Base-by-base conservation (phyloP, 2,113 vertebrate genomes). In the Prochilodus magdalenae region DNA sequence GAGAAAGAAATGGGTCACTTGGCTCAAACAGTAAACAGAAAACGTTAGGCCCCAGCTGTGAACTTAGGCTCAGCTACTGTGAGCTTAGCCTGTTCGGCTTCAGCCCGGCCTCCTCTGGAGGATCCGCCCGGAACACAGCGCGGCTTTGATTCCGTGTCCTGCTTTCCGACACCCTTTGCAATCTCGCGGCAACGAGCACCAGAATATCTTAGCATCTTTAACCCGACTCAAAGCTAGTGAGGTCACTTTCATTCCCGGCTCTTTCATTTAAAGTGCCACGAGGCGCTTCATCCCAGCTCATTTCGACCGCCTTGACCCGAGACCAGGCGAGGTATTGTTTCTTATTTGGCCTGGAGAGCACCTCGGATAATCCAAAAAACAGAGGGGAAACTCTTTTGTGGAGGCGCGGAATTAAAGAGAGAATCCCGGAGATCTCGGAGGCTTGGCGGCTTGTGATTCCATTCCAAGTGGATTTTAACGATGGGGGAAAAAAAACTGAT, bases 1-100 rank as follows among this genome's bases (percentile, higher is more conserved):
- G n/a, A 40, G 36, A 49, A 49, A 57, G 78, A 83, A 87, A 77
- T 74, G 20, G 75, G 84, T 81, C 81, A 55, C 75, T 51, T 78
- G 77, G 75, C 75, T 81, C 69, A 75, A 78, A 72, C n/a, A 47
- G 36, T 30, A 77, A 80, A 80, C 69, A 74, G 24, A 51, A 29
- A 75, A 40, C 36, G 30, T 67, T 66, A 27, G 55, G 77, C 73
- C 79, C 80, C 79, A 82, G 79, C 83, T 74, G 77, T 72, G 66
- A 53, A 62, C 51, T 79, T 24, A 70, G 69, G 53, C 65, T 77
- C 82, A 22, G 44, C 29, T 20, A 70, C 51, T 47, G 27, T 29
- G 62, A 78, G 67, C 44, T 53, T 59, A 8, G 29, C 40, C 29
- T 77, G 29, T 36, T 67, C n/a, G 13, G 20, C 16, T 14, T 51